A percentile compares a stretch with the other conserved stretches of the same genome.
Conservation (phyloP, 2,888 invertebrate genomes). For the Nomada lathburiana region DNA sequence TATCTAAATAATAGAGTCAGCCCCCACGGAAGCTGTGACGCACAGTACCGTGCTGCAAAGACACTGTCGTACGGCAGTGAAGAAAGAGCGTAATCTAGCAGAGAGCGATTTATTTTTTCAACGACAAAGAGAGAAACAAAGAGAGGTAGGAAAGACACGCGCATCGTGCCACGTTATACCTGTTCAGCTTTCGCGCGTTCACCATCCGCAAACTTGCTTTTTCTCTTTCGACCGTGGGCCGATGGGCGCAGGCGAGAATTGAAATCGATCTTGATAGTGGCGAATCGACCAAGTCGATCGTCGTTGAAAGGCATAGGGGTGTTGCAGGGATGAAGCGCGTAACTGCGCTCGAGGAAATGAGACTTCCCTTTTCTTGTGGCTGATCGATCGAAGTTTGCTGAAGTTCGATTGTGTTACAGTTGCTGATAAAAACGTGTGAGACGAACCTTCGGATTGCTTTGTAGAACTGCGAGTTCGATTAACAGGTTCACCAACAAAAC, state of each 20-base stretch:
- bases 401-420: background rate
- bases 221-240: constrained; percentile 30
- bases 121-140: constrained; percentile 37
- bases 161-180: constrained; percentile 48
- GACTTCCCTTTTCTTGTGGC: constrained; percentile 1
- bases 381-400: background rate
- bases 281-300: constrained; percentile 5
- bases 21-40: constrained; percentile 13
- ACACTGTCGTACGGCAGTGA: constrained; percentile 10
- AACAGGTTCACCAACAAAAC: too few relatives aligned
- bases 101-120: constrained; percentile 59
- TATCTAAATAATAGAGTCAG: constrained; percentile 34
- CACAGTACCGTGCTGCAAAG: background rate
- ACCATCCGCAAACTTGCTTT: constrained; percentile 46
- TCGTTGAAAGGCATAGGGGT: constrained; percentile 24
- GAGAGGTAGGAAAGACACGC: constrained; percentile 30
- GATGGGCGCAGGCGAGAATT: constrained; percentile 22
- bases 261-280: constrained; percentile 10
- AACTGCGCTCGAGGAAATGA: background rate
- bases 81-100: constrained; percentile 42
- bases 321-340: background rate
- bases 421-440: too few relatives aligned
- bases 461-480: too few relatives aligned
- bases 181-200: constrained; percentile 63
- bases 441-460: too few relatives aligned